These are phyloP conservation scores for Coecobrya sp. DNA, from an alignment of 2,888 invertebrate genomes.

Conservation along the genomic window DNA sequence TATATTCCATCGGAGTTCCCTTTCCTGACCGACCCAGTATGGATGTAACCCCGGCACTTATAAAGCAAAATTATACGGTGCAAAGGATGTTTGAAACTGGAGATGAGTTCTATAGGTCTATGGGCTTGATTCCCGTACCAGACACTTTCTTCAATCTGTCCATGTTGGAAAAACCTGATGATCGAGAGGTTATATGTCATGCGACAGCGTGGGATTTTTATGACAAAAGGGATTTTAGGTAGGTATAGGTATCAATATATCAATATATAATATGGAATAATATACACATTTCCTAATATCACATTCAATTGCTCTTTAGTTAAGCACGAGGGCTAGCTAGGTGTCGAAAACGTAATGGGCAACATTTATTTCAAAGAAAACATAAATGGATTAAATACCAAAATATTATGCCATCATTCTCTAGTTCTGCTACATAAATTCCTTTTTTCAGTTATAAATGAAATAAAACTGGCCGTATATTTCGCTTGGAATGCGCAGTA, in stretches of 20 bases:
- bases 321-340: background rate
- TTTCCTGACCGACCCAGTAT: conserved; percentile 86
- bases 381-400: conserved; percentile 46
- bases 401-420: background rate
- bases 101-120: conserved; percentile 94
- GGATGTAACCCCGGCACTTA: conserved; percentile 86
- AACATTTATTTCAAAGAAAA: conserved; percentile 33
- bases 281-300: background rate
- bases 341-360: conserved; percentile 19
- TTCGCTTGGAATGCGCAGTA: conserved; percentile 7
- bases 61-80: conserved; percentile 83
- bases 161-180: conserved; percentile 92
- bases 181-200: conserved; percentile 91
- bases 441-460: background rate
- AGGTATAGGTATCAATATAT: conserved; percentile 87
- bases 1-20: conserved; percentile 86
- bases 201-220: conserved; percentile 94
- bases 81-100: conserved; percentile 92
- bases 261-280: background rate
- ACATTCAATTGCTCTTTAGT: conserved; percentile 10
- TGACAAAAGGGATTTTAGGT: conserved; percentile 94
- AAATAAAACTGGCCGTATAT: background rate
- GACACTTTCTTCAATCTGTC: conserved; percentile 94
- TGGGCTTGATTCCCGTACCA: conserved; percentile 93
- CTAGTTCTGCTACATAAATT: background rate